phyloP scores from a whole-genome alignment of 2,888 invertebrate species.

The Cerceris rybyensis region DNA sequence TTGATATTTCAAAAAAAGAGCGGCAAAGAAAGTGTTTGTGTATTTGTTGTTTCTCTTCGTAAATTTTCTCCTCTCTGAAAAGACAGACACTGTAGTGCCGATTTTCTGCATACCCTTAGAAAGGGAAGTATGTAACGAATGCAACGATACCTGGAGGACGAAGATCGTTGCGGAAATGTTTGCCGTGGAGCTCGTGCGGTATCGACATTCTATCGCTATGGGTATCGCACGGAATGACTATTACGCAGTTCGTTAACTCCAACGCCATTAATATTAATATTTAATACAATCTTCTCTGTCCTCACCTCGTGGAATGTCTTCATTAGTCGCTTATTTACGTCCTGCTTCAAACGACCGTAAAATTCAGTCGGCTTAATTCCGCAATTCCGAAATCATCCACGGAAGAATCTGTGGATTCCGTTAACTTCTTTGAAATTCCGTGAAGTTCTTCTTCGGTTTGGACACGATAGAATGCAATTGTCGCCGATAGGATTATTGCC shows the following conservation, averaged over 20 bases:
- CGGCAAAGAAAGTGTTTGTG: too few relatives aligned
- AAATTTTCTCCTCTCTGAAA: not conserved
- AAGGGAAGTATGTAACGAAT: constrained; percentile 35
- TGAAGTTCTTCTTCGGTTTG: not conserved
- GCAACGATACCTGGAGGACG: constrained; percentile 34
- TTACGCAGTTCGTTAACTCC: constrained; percentile 65
- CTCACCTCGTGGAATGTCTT: constrained; percentile 48
- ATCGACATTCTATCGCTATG: constrained; percentile 57
- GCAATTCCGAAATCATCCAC: not conserved
- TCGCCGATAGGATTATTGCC: too few relatives aligned
- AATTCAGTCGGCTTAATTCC: not conserved
- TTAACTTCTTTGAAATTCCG: not conserved
- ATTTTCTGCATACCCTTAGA: constrained; percentile 37
- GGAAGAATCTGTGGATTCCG: not conserved
- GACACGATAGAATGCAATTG: too few relatives aligned
- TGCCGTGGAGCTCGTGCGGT: constrained; percentile 6
- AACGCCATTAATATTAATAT: constrained; percentile 62
- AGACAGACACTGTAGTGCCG: constrained; percentile 34
- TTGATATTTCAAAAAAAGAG: too few relatives aligned
- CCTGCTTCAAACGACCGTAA: not conserved
- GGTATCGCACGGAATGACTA: constrained; percentile 60
- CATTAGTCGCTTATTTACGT: constrained; percentile 50
- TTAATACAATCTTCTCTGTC: constrained; percentile 40
- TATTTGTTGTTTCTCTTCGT: not conserved
- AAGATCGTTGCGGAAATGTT: constrained; percentile 31